Evolutionary conservation across 2,797 vertebrate species (phyloP).

Genomic region (Leontocebus nigricollis): DNA sequence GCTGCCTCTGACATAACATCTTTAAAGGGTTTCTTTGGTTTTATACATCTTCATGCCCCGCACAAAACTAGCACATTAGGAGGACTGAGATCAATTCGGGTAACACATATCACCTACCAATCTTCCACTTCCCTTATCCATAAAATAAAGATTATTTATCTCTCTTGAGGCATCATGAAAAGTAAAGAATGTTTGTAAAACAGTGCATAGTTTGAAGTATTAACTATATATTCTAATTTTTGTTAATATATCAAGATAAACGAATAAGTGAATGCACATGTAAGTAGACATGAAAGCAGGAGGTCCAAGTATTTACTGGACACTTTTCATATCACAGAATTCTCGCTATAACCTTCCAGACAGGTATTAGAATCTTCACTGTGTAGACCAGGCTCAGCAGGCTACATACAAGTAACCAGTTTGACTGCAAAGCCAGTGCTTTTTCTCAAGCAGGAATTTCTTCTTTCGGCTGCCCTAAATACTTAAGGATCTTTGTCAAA

Average conservation of each 20-base stretch:
- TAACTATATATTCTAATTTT: background rate
- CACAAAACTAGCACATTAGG: background rate
- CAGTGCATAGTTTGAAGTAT: background rate
- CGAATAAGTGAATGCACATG: background rate
- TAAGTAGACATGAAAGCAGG: background rate
- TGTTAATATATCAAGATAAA: background rate
- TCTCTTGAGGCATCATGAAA: background rate
- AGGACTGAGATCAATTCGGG: background rate
- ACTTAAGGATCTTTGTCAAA: background rate
- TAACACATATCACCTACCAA: background rate
- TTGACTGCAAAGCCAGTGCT: background rate
- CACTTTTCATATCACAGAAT: background rate
- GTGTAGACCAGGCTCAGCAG: background rate
- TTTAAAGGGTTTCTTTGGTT: background rate
- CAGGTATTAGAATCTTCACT: background rate
- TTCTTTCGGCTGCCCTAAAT: background rate
- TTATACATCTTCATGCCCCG: background rate
- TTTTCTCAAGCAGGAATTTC: background rate
- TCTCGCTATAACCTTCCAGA: background rate
- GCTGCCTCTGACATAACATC: background rate
- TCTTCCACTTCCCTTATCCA: background rate
- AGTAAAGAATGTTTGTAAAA: background rate
- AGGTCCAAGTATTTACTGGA: background rate
- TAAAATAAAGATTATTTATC: background rate
- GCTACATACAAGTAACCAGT: background rate